Conservation (phyloP, 2,888 invertebrate genomes). For the Phragmatobia fuliginosa region DNA sequence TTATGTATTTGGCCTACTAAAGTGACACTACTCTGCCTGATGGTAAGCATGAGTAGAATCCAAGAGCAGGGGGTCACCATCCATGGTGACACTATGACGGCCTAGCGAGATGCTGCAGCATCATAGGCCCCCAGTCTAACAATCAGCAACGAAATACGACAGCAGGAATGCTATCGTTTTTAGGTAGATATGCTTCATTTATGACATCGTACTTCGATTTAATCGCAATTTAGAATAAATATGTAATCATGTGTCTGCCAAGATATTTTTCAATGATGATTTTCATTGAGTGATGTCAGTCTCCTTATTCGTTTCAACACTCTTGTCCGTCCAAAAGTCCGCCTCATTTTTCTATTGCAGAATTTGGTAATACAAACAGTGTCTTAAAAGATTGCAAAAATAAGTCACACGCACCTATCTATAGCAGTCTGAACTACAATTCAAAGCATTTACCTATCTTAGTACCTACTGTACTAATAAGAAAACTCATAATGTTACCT, state of each 20-base stretch:
- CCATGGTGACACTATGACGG: no score
- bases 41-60: no score
- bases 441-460: constrained; percentile 2
- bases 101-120: no score
- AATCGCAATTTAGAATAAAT: not conserved
- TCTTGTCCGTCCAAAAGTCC: not conserved
- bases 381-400: not conserved
- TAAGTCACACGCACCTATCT: not conserved
- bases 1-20: no score
- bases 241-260: not conserved
- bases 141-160: no score
- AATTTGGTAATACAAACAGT: not conserved
- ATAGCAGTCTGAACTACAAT: not conserved
- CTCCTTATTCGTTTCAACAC: no score
- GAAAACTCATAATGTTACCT: constrained; percentile 10
- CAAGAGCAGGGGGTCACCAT: no score
- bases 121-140: no score
- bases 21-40: no score
- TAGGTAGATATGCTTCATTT: not conserved
- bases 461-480: constrained; percentile 7
- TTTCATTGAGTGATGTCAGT: not conserved
- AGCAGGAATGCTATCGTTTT: no score
- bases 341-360: not conserved
- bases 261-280: not conserved
- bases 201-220: not conserved